Evolutionary conservation across 2,888 invertebrate genomes (phyloP), one percentile per base, ranked within the genome.

Genomic region (Sphecodes monilicornis): DNA sequence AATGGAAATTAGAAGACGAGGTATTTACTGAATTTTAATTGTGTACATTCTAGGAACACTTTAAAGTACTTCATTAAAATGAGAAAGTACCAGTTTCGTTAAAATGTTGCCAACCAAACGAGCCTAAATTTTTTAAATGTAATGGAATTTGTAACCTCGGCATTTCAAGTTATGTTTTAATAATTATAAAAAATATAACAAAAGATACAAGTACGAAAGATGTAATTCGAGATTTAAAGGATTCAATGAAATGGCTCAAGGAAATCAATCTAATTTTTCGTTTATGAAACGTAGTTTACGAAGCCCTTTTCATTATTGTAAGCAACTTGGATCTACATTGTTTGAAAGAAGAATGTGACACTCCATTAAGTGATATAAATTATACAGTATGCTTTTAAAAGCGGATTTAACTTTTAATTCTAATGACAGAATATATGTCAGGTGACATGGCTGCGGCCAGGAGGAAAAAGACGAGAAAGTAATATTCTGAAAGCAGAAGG

Each of bases 401-500:
- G n/a, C 39, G 29, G 18, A 13, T 68, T 60, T 68, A 84, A 84
- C 60, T 75, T 74, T 78, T 72, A 76, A 79, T 72, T n/a, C 26
- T 60, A 75, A 82, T 75, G 74, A 74, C 84, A 29, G 66, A 46
- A 66, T 41, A 71, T 57, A 50, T 71, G 64, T 78, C 41, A 32
- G 57, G 76, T 32, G 50, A 69, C 66, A 50, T 70, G 73, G 60
- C 70, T 72, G 72, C 64, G 78, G 70, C 46, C 57, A 64, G 74
- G 75, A 68, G 60, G 60, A 64, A 73, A 78, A 76, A 82, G 43
- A 54, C 78, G 29, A 41, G 68, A 71, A 43, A 69, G 81, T 73
- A 86, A 86, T 86, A 86, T 85, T 76, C 78, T 86, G 78, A 78
- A 80, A 87, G 89, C 78, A 73, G 75, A 26, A 73, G 76, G 85